Conservation (phyloP, 2,797 vertebrate species). For the Clamator glandarius region DNA sequence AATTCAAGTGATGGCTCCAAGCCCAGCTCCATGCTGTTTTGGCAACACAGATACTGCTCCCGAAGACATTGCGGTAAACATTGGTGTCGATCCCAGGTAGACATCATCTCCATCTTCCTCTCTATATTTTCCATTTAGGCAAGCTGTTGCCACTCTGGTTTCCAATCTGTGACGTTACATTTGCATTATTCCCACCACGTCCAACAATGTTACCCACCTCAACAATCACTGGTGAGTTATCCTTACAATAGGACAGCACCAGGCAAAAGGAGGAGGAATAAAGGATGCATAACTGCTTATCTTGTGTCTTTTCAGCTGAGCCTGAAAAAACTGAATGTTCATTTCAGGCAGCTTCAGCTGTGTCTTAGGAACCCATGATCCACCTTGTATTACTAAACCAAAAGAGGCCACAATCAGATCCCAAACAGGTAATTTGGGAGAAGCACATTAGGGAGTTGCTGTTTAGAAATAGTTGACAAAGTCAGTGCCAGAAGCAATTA, state of each 20-base stretch:
- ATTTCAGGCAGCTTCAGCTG: neutral
- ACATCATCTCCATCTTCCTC: neutral
- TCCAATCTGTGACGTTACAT: neutral
- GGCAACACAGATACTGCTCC: neutral
- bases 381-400: neutral
- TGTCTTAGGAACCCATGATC: neutral
- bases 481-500: neutral
- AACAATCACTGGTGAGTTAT: neutral
- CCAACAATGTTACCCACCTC: neutral
- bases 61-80: neutral
- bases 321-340: neutral
- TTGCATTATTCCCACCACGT: neutral
- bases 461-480: neutral
- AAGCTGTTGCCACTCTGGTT: neutral
- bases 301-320: neutral
- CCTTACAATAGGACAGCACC: neutral
- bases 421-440: neutral
- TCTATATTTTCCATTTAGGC: neutral
- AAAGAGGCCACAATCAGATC: neutral
- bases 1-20: neutral
- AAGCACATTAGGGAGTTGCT: neutral
- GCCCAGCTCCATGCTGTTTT: fast-evolving
- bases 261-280: neutral
- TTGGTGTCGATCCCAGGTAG: neutral
- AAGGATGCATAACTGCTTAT: neutral